A percentile compares a stretch with the other conserved stretches of the same genome.
Conservation (phyloP, 2,888 invertebrate genomes). For the Nyleta sp. region DNA sequence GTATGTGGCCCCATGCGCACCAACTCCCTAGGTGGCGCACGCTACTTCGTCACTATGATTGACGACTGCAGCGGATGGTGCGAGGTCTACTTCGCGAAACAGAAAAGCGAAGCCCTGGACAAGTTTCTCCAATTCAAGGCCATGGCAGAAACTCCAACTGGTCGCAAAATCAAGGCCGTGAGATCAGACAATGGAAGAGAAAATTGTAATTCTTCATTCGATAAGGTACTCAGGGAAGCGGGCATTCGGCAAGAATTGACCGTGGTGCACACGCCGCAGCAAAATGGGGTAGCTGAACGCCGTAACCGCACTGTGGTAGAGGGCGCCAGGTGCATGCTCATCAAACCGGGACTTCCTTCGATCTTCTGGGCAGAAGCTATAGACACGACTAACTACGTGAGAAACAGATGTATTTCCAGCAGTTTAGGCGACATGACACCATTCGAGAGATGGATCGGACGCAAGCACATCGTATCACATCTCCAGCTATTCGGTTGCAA, state of each 20-base stretch:
- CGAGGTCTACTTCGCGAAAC: too few species aligned
- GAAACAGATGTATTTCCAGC: conserved; percentile 40
- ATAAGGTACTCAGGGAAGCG: conserved; percentile 24
- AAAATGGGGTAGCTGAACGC: too few species aligned
- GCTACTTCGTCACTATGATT: too few species aligned
- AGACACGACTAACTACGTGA: conserved; percentile 30
- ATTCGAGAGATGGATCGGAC: conserved; percentile 31
- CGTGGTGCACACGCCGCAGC: too few species aligned
- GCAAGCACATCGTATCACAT: conserved; percentile 16
- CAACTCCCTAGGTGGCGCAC: too few species aligned
- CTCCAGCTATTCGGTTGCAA: conserved; percentile 33
- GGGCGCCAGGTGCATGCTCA: conserved; percentile 52
- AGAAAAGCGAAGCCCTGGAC: too few species aligned
- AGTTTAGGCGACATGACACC: conserved; percentile 26
- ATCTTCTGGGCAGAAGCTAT: conserved; percentile 56
- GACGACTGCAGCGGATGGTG: too few species aligned
- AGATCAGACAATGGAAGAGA: conserved; percentile 52
- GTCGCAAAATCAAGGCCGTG: conserved; percentile 47
- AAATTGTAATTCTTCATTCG: conserved; percentile 35
- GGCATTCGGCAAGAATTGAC: conserved; percentile 65
- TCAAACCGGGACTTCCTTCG: conserved; percentile 29
- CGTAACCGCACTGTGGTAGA: conserved; percentile 52
- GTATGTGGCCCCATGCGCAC: too few species aligned
- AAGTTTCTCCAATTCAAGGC: too few species aligned
- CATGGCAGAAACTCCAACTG: conserved; percentile 60